A percentile compares a stretch with the other conserved stretches of the same genome.
These are phyloP conservation scores for Microcebus ravelobensis DNA, from an alignment of 2,113 vertebrate species.

Conservation along the genomic window DNA sequence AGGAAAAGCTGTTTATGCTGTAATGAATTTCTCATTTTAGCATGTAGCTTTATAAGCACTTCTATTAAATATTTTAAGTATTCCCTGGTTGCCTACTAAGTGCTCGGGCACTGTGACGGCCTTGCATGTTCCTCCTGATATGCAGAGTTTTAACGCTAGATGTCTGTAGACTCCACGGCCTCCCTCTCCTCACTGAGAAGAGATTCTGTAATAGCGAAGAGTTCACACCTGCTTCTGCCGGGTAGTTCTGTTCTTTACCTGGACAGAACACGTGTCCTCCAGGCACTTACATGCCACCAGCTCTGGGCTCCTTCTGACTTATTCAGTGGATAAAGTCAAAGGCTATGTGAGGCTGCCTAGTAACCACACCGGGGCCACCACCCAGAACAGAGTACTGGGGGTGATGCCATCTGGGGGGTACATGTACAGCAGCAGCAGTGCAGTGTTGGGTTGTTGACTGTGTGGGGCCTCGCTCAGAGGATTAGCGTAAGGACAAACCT, in stretches of 20 bases:
- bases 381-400: rapidly evolving
- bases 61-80: not conserved
- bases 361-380: not conserved
- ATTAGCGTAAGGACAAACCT: not conserved
- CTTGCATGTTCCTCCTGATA: not conserved
- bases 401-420: not conserved
- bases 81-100: not conserved
- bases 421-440: rapidly evolving
- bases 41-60: not conserved
- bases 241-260: not conserved
- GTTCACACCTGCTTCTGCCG: not conserved
- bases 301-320: not conserved
- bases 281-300: not conserved
- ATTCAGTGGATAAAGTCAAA: too few relatives aligned
- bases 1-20: not conserved
- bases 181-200: not conserved
- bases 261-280: not conserved
- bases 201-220: not conserved
- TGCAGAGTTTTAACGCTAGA: not conserved
- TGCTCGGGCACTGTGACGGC: too few relatives aligned
- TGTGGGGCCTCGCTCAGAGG: not conserved
- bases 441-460: not conserved
- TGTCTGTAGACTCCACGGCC: not conserved
- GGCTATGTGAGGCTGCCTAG: not conserved
- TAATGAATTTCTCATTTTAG: not conserved